Percentiles rank a stretch among this genome's conserved stretches.
Evolutionary conservation across 2,113 vertebrate genomes (phyloP).

Genomic region (Harpagus bidentatus): DNA sequence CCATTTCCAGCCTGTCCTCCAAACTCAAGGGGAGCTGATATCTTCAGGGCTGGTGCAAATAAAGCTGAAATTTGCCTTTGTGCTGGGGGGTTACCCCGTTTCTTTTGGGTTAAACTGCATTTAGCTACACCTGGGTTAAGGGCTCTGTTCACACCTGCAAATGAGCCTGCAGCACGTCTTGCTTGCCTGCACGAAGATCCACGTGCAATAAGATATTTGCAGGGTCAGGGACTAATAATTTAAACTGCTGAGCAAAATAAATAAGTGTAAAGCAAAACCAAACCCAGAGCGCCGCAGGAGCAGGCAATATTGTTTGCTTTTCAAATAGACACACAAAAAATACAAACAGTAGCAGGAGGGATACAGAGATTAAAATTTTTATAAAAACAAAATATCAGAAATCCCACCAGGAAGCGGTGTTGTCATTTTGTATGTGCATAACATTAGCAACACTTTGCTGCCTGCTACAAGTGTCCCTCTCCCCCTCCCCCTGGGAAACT

Average conservation of each 20-base stretch:
- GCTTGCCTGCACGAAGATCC: not conserved
- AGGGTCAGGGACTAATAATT: slow-evolving; percentile 6
- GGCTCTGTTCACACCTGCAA: not conserved
- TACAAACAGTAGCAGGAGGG: slow-evolving; percentile 63
- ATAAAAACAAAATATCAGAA: slow-evolving; percentile 36
- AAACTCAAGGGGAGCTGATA: too few relatives aligned
- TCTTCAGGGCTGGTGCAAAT: not conserved
- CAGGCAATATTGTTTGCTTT: slow-evolving; percentile 55
- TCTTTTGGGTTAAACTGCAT: not conserved
- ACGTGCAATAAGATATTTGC: not conserved
- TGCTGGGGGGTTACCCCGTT: not conserved
- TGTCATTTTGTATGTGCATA: slow-evolving; percentile 28
- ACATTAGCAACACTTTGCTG: slow-evolving; percentile 41
- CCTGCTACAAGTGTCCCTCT: not conserved
- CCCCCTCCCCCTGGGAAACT: not conserved
- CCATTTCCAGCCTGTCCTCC: not conserved
- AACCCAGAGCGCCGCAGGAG: not conserved
- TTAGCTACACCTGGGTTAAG: accelerated
- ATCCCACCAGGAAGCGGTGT: slow-evolving; percentile 35
- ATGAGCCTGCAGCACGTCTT: not conserved
- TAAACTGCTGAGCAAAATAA: slow-evolving; percentile 38
- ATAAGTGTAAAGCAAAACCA: slow-evolving; percentile 10
- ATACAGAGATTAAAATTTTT: slow-evolving; percentile 48
- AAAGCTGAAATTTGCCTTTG: not conserved
- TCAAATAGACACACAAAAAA: slow-evolving; percentile 56